These are phyloP conservation scores for Strigamia crassipes DNA, from an alignment of 2,888 invertebrate species.

Conservation along the genomic window DNA sequence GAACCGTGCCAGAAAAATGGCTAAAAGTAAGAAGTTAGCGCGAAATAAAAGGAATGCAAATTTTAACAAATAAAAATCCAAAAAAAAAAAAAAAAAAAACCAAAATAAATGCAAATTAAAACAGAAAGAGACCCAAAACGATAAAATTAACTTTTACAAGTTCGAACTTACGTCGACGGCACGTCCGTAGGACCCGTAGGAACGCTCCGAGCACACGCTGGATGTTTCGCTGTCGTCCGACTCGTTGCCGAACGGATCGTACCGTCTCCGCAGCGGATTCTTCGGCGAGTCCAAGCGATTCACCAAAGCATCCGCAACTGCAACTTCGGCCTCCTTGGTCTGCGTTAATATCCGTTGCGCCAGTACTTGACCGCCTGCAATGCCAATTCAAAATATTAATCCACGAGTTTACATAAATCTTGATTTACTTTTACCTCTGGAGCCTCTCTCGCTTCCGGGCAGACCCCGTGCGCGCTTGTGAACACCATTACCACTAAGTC, in stretches of 20 bases:
- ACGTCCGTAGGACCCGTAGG: conserved; percentile 78
- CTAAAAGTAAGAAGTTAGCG: conserved; percentile 59
- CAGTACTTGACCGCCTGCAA: conserved; percentile 56
- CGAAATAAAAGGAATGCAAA: conserved; percentile 33
- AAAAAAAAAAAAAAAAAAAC: conserved; percentile 29
- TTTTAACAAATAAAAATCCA: too few relatives aligned
- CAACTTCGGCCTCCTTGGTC: conserved; percentile 83
- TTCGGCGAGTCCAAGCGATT: conserved; percentile 45
- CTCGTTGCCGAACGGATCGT: conserved; percentile 62
- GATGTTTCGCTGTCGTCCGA: conserved; percentile 92
- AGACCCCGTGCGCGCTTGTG: conserved; percentile 46
- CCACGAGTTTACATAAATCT: background rate
- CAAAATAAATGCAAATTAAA: background rate
- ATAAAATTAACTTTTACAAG: background rate
- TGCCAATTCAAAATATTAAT: background rate
- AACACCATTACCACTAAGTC: conserved; percentile 55
- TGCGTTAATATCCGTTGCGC: conserved; percentile 83
- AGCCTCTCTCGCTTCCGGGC: conserved; percentile 47
- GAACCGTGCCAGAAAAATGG: conserved; percentile 84
- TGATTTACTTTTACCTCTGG: background rate
- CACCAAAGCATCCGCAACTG: conserved; percentile 73
- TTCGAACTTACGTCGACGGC: conserved; percentile 73
- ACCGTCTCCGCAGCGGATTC: conserved; percentile 50
- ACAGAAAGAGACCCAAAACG: conserved; percentile 7
- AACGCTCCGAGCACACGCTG: conserved; percentile 90